Conservation (phyloP, 2,888 invertebrate genomes). For the Eilema sororculum region DNA sequence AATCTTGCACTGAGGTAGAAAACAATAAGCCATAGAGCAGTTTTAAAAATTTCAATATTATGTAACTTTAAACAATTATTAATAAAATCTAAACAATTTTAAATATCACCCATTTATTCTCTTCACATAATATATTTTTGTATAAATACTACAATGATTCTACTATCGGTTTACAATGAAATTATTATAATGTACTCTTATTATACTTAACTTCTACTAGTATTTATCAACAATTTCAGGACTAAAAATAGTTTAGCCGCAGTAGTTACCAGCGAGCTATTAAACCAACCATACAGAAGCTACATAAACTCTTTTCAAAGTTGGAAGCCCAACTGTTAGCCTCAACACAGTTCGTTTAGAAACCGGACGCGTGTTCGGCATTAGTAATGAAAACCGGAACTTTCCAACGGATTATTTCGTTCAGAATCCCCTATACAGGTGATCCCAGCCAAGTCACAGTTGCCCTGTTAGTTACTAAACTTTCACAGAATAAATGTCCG, state of each 20-base stretch:
- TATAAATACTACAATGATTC: too few relatives aligned
- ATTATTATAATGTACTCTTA: too few relatives aligned
- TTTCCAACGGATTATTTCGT: slow-evolving; percentile 67
- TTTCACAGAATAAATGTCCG: slow-evolving; percentile 59
- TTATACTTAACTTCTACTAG: not conserved
- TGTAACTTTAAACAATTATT: too few relatives aligned
- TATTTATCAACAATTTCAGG: not conserved
- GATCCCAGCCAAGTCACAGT: slow-evolving; percentile 59
- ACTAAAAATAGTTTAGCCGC: not conserved
- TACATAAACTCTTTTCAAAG: slow-evolving; percentile 34
- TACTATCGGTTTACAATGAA: too few relatives aligned
- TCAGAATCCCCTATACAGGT: slow-evolving; percentile 56
- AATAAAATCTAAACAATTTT: too few relatives aligned
- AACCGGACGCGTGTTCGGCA: slow-evolving; percentile 44
- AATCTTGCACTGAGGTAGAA: too few relatives aligned
- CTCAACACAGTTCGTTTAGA: slow-evolving; percentile 32
- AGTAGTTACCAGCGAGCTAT: not conserved
- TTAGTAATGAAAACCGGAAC: slow-evolving; percentile 65
- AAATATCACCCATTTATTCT: too few relatives aligned
- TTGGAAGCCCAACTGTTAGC: slow-evolving; percentile 22
- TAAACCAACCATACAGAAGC: not conserved
- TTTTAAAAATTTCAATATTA: too few relatives aligned
- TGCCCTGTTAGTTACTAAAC: slow-evolving; percentile 59
- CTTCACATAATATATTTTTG: too few relatives aligned
- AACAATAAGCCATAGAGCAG: too few relatives aligned